Base-by-base conservation (phyloP, 2,797 vertebrate species). In the Delichon dasypus region DNA sequence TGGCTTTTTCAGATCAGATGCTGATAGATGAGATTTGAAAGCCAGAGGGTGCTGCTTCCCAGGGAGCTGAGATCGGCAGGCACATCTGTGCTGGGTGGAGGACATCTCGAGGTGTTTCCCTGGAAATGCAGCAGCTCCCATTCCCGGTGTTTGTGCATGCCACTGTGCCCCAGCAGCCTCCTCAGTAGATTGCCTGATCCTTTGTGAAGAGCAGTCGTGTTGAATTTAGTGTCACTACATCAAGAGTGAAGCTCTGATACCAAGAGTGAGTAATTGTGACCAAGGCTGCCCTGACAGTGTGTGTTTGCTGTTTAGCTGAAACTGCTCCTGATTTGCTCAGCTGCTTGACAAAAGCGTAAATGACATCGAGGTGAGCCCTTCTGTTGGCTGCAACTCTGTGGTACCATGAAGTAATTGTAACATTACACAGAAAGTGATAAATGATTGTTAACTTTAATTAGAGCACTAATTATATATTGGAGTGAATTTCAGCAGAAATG, bases 141-240 rank as follows among this genome's bases (percentile, higher is more conserved):
- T 44, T 81, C 30, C 38, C 0, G 0, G 11, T 17, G 44, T 50
- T 65, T 51, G 11, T 26, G 30, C 6, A 1, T 1, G 2, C 3
- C 78, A 25, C 7, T 15, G 67, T 73, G 55, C 30, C 73, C 47
- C 34, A 11, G 53, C 1, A 2, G 15, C 12, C 36, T 76, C 36
- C 61, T 74, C 21, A 26, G 26, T 12, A 38, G 45, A 61, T 62
- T 61, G 34, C 75, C 82, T 89, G 38, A 77, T 83, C 68, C 61
- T 32, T 34, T 74, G 64, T 74, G 82, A 76, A 60, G 60, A 71
- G 45, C 19, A 73, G 72, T 93, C 64, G 0, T 32, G 29, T 77
- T 77, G 42, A 70, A 87, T 92, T 85, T 67, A 47, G 48, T 36
- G 16, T 81, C 27, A 14, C 42, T 72, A 3, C 70, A 16, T 73